These are phyloP conservation scores for Caenorhabditis doughertyi DNA, from an alignment of 2,888 invertebrate species.

Conservation along the genomic window DNA sequence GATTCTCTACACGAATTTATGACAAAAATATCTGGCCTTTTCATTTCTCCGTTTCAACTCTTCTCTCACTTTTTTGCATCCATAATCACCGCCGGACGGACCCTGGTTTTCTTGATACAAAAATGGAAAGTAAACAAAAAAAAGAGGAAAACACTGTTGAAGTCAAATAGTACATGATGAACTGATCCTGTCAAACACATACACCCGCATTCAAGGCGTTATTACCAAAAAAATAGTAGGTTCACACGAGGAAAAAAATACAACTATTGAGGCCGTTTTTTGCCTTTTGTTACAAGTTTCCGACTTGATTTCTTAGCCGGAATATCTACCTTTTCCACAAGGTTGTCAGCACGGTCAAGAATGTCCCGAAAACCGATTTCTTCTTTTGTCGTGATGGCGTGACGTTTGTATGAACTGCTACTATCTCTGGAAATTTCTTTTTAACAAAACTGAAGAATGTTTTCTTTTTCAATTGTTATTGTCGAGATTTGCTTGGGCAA, in stretches of 20 bases:
- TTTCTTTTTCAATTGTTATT: too few relatives aligned
- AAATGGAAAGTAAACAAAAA: neutral
- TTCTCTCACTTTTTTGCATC: slow-evolving; percentile 18
- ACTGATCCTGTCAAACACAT: slow-evolving; percentile 28
- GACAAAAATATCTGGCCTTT: slow-evolving; percentile 17
- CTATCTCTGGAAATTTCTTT: slow-evolving; percentile 59
- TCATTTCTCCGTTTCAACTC: slow-evolving; percentile 40
- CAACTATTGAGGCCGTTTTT: slow-evolving; percentile 8
- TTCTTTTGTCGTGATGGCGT: slow-evolving; percentile 79
- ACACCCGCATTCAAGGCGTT: slow-evolving; percentile 61
- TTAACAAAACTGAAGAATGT: too few relatives aligned
- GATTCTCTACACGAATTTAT: slow-evolving; percentile 2
- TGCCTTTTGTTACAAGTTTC: slow-evolving; percentile 62
- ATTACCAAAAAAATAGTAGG: neutral
- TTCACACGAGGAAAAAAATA: neutral
- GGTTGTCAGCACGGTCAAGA: slow-evolving; percentile 77
- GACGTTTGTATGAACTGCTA: slow-evolving; percentile 75
- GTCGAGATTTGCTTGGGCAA: too few relatives aligned
- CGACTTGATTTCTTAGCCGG: slow-evolving; percentile 52
- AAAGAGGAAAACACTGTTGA: slow-evolving; percentile 8
- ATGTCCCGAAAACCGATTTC: slow-evolving; percentile 76
- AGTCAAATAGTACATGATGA: slow-evolving; percentile 10
- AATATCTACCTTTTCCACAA: slow-evolving; percentile 78
- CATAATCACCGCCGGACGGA: slow-evolving; percentile 22
- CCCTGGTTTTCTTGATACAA: slow-evolving; percentile 35